These are phyloP conservation scores for Aldabrachelys gigantea DNA, from an alignment of 2,113 vertebrate genomes.

Conservation along the genomic window DNA sequence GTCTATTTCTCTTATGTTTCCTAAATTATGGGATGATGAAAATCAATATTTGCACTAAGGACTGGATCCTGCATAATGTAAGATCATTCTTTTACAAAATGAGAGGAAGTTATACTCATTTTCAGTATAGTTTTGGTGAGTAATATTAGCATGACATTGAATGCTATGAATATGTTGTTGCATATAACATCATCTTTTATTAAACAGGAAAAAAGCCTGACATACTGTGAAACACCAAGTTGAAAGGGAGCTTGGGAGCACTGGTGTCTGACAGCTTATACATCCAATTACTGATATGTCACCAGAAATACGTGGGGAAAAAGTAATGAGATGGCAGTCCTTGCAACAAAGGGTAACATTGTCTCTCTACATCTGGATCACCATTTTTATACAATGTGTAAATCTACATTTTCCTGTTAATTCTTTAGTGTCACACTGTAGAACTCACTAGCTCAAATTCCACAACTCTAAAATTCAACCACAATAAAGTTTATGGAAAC, in stretches of 20 bases:
- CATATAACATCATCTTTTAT: constrained; percentile 36
- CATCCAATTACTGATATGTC: constrained; percentile 76
- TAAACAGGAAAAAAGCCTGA: constrained; percentile 5
- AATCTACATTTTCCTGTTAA: constrained; percentile 54
- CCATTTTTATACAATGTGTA: constrained; percentile 15
- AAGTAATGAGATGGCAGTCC: constrained; percentile 71
- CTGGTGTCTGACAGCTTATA: constrained; percentile 67
- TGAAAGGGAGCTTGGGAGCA: constrained; percentile 59
- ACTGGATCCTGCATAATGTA: background rate
- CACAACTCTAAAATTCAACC: background rate
- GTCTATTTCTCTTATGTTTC: background rate
- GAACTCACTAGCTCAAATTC: background rate
- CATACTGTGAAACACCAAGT: constrained; percentile 32
- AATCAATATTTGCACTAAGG: background rate
- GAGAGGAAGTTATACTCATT: background rate
- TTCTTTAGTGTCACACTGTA: constrained; percentile 22
- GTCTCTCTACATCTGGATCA: constrained; percentile 71
- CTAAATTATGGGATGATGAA: background rate
- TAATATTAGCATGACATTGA: constrained; percentile 17
- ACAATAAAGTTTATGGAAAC: background rate
- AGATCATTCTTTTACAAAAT: constrained; percentile 25
- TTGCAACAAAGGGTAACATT: constrained; percentile 71
- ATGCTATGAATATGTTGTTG: constrained; percentile 3
- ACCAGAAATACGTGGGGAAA: constrained; percentile 48
- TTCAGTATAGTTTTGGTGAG: constrained; percentile 3